Evolutionary conservation across 2,888 invertebrate genomes (phyloP), one percentile per base, ranked within the genome.

Genomic region (Stenodema calcarata): DNA sequence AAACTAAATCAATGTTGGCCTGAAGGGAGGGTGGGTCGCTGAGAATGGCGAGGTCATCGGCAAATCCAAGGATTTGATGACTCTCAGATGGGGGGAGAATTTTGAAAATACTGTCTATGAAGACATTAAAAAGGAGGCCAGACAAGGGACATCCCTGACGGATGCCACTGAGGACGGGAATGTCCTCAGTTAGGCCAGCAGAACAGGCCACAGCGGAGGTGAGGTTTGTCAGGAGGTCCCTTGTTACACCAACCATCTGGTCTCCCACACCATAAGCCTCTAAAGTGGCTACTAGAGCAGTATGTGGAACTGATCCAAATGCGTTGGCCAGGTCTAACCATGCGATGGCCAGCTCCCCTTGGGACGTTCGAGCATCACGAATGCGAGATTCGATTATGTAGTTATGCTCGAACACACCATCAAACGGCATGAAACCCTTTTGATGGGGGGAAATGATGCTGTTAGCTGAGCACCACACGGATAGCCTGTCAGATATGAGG

Each of bases 241-340:
- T 23, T 28, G 75, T 27, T 2, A 87, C 28, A n/a, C 47, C 87
- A 30, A 54, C 54, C 18, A 87, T 28, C 9, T 30, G n/a, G 4
- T n/a, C 18, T 4, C 87, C 87, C 14, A 50, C 87, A 2, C 87
- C 78, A 9, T 16, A 9, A 18, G 3, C 47, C 1, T 18, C 4
- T 4, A 87, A 35, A 23, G 83, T 62, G n/a, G 16, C 86, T 23
- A 42, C 41, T 0, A 81, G n/a, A 9, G 30, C 69, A 1, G 12
- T 30, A 23, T 83, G 84, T 2, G 87, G 87, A 0, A 87, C 54
- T 12, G 87, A 54, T 3, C 80, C 80, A 47, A 86, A 86, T 11
- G 86, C 86, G 9, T 87, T 62, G n/a, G 62, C n/a, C 14, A 76
- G 16, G 44, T 87, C 87, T 12, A 87, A 50, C 87, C 87, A 87